phyloP scores from a whole-genome alignment of 2,888 invertebrate genomes.

The Aphidius colemani region DNA sequence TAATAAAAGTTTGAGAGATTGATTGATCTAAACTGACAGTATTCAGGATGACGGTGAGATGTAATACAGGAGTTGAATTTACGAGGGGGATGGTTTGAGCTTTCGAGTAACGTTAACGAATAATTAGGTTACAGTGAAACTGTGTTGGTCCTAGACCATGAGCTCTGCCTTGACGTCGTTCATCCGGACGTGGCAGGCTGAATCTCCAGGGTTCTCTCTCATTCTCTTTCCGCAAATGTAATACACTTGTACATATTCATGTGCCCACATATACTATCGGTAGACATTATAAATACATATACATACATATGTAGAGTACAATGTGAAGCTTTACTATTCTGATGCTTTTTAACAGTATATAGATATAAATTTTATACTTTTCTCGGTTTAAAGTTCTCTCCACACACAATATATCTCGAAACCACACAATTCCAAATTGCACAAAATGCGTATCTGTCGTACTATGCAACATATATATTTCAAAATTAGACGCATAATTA shows the following conservation, averaged over 20 bases:
- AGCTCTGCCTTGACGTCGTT: not conserved
- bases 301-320: no score
- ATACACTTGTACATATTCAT: no score
- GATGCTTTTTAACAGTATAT: not conserved
- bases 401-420: no score
- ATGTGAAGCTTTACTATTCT: not conserved
- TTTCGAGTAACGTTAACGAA: not conserved
- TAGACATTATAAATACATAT: no score
- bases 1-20: conserved; percentile 6
- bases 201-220: not conserved
- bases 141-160: conserved; percentile 7
- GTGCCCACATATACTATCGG: no score
- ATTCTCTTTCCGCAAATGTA: no score
- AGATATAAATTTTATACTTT: no score
- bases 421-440: not conserved
- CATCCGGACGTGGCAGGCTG: conserved; percentile 5
- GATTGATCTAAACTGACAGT: conserved; percentile 1
- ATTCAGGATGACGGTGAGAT: not conserved
- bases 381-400: no score
- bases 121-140: conserved; percentile 11
- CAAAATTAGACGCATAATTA: no score
- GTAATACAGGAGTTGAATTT: no score
- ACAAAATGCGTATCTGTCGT: not conserved
- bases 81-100: not conserved
- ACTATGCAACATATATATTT: no score